Evolutionary conservation across 2,113 vertebrate species (phyloP).

Genomic region (Syngnathus scovelli): DNA sequence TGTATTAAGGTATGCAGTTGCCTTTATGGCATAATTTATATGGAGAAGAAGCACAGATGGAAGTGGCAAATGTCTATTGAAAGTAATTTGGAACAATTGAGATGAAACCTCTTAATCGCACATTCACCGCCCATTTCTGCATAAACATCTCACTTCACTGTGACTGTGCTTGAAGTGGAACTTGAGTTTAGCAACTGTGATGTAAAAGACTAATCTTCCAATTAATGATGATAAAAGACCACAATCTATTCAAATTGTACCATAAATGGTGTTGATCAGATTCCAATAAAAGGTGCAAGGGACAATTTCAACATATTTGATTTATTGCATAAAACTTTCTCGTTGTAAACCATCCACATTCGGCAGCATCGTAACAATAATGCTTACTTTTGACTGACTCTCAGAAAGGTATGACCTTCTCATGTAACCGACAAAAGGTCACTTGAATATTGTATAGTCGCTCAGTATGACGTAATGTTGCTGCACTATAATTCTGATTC

Average conservation of each 20-base stretch:
- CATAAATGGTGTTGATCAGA: too few species aligned
- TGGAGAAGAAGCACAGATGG: background rate
- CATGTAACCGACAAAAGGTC: background rate
- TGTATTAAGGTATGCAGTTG: background rate
- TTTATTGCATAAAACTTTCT: too few species aligned
- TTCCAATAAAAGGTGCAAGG: too few species aligned
- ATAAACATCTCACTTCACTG: background rate
- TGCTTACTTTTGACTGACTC: too few species aligned
- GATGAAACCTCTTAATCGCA: background rate
- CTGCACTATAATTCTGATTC: background rate
- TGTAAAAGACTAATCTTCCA: too few species aligned
- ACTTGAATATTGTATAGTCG: background rate
- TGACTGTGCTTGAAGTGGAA: background rate
- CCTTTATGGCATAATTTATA: background rate
- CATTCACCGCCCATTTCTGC: background rate
- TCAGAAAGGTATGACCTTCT: background rate
- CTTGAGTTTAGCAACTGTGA: too few species aligned
- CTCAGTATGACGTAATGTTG: background rate
- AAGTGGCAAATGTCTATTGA: background rate
- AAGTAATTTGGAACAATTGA: slow-evolving; percentile 1
- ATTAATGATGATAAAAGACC: too few species aligned
- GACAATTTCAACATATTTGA: too few species aligned
- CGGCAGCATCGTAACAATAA: too few species aligned
- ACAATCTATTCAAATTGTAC: too few species aligned
- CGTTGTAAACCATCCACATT: too few species aligned